Conservation (phyloP, 2,888 invertebrate genomes). For the Oasisia sp. region DNA sequence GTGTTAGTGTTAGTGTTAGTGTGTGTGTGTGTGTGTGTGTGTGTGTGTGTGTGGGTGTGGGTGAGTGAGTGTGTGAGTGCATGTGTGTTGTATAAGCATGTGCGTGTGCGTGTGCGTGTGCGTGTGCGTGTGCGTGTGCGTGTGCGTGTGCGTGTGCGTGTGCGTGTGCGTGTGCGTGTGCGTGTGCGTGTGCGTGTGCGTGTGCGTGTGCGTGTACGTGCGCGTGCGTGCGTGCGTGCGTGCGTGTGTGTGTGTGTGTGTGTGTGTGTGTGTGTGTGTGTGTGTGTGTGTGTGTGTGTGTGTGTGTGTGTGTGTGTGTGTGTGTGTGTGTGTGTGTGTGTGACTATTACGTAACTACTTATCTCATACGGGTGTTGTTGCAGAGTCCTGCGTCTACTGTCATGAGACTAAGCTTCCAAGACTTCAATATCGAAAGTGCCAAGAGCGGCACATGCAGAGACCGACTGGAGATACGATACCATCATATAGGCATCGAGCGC, state of each 20-base stretch:
- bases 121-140: no score
- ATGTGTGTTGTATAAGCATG: no score
- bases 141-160: no score
- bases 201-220: background rate
- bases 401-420: constrained; percentile 26
- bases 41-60: background rate
- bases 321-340: no score
- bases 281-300: no score
- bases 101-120: no score
- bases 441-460: constrained; percentile 31
- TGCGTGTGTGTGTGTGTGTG: background rate
- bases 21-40: background rate
- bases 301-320: no score
- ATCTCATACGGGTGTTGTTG: background rate
- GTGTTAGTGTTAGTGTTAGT: no score
- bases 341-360: background rate
- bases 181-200: no score
- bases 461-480: constrained; percentile 38
- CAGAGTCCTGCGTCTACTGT: constrained; percentile 33
- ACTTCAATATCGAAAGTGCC: constrained; percentile 31
- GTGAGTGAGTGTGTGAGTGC: no score
- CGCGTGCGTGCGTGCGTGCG: background rate
- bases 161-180: no score
- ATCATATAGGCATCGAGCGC: constrained; percentile 35
- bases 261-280: no score